A percentile compares a stretch with the other conserved stretches of the same genome.
phyloP scores from a whole-genome alignment of 1,140 invertebrate genomes.

The Psix sp. region DNA sequence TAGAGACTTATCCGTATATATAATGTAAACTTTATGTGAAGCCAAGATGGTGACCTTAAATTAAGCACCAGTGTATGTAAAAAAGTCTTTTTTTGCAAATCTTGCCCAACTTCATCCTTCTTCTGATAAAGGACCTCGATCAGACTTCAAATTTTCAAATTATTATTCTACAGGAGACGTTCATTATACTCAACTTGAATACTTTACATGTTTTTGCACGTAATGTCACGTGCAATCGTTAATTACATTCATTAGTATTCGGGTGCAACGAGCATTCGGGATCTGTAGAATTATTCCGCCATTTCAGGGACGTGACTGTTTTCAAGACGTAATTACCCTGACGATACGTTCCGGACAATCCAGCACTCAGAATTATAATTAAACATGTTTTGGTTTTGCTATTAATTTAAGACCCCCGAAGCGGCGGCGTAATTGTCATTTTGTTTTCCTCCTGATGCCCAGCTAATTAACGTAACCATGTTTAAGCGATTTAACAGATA shows the following conservation, averaged over 20 bases:
- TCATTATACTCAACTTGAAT: slow-evolving; percentile 16
- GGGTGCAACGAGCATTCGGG: slow-evolving; percentile 51
- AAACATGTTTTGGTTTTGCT: slow-evolving; percentile 54
- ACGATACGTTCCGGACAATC: slow-evolving; percentile 52
- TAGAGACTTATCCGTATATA: no score
- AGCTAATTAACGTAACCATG: slow-evolving; percentile 54
- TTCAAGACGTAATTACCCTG: slow-evolving; percentile 52
- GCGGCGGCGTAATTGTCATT: slow-evolving; percentile 53
- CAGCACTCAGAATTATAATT: slow-evolving; percentile 59
- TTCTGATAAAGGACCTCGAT: slow-evolving; percentile 22
- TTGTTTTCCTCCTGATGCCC: slow-evolving; percentile 42
- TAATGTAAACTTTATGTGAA: no score
- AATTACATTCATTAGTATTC: slow-evolving; percentile 62
- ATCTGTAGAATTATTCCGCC: slow-evolving; percentile 29
- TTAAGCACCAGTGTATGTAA: no score
- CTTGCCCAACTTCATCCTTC: background rate
- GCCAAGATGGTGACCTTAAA: no score
- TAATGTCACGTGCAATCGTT: slow-evolving; percentile 53
- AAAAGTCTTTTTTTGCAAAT: no score
- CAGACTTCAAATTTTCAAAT: slow-evolving; percentile 35
- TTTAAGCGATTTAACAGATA: slow-evolving; percentile 43
- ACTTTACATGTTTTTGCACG: slow-evolving; percentile 38
- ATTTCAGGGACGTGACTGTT: slow-evolving; percentile 52
- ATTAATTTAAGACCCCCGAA: slow-evolving; percentile 61
- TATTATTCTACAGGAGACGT: slow-evolving; percentile 27